Evolutionary conservation across 2,113 vertebrate species (phyloP).

Genomic region (Trichomycterus rosablanca): DNA sequence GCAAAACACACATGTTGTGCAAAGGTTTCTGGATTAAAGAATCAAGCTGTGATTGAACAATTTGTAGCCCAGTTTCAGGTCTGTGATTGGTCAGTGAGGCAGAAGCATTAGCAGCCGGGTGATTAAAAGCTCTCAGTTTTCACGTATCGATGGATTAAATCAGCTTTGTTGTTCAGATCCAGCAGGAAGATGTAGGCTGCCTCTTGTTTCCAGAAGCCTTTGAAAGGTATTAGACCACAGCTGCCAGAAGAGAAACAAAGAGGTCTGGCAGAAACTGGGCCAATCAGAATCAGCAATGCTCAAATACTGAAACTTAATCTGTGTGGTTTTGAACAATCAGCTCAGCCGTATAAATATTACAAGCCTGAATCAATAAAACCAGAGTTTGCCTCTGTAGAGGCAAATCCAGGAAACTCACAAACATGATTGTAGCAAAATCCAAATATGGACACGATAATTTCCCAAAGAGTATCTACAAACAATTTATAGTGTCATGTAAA

Average conservation of each 20-base stretch:
- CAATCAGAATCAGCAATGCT: constrained; percentile 5
- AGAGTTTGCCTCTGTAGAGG: neutral
- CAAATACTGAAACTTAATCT: neutral
- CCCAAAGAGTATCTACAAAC: no score
- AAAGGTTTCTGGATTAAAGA: constrained; percentile 30
- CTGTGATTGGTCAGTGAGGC: neutral
- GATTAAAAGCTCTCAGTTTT: neutral
- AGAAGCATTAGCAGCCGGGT: neutral
- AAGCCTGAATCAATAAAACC: neutral
- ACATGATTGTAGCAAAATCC: no score
- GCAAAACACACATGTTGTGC: constrained; percentile 12
- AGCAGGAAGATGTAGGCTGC: constrained; percentile 10
- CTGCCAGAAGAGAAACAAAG: constrained; percentile 19
- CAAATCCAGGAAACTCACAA: no score
- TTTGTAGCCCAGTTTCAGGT: neutral
- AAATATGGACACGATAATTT: no score
- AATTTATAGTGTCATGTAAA: no score
- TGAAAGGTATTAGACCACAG: neutral
- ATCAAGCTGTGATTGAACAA: constrained; percentile 35
- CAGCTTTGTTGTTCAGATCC: neutral
- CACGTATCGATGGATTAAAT: constrained; percentile 2
- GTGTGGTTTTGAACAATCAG: neutral
- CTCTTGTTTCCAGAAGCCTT: constrained; percentile 1
- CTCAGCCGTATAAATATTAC: neutral
- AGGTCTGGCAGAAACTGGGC: neutral